phyloP scores from a whole-genome alignment of 2,113 vertebrate genomes.

The Chrysemys picta region DNA sequence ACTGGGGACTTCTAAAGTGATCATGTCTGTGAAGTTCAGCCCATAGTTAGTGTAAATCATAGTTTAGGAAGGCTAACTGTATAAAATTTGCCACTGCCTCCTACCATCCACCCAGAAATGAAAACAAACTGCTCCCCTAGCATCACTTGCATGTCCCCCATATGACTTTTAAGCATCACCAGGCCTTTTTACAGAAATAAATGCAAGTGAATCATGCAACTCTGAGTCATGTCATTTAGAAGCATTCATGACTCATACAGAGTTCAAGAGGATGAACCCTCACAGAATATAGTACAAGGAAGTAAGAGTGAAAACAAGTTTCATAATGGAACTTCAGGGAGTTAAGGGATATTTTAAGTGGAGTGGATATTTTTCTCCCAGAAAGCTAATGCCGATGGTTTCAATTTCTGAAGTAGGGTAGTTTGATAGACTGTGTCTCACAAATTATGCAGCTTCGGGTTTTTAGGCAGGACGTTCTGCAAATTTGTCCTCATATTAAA shows the following conservation, averaged over 20 bases:
- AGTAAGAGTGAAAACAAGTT: background rate
- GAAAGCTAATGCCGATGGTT: background rate
- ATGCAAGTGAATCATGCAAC: background rate
- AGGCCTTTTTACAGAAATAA: background rate
- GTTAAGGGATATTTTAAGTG: background rate
- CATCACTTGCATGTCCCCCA: background rate
- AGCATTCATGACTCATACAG: background rate
- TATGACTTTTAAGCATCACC: background rate
- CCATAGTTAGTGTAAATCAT: background rate
- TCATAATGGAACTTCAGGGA: background rate
- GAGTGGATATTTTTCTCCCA: background rate
- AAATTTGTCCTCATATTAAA: conserved; percentile 46
- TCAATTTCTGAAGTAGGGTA: background rate
- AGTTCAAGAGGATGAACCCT: background rate
- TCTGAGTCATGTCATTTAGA: background rate
- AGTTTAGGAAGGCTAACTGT: conserved; percentile 10
- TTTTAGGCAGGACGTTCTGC: conserved; percentile 56
- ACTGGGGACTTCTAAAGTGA: conserved; percentile 47
- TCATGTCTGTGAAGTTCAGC: background rate
- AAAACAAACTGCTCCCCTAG: background rate
- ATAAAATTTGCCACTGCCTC: background rate
- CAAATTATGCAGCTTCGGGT: conserved; percentile 8
- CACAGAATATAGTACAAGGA: background rate
- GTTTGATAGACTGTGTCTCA: background rate
- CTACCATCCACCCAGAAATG: background rate